These are phyloP conservation scores for Heliconius eleuchia DNA, from an alignment of 1,140 invertebrate genomes.

Conservation along the genomic window DNA sequence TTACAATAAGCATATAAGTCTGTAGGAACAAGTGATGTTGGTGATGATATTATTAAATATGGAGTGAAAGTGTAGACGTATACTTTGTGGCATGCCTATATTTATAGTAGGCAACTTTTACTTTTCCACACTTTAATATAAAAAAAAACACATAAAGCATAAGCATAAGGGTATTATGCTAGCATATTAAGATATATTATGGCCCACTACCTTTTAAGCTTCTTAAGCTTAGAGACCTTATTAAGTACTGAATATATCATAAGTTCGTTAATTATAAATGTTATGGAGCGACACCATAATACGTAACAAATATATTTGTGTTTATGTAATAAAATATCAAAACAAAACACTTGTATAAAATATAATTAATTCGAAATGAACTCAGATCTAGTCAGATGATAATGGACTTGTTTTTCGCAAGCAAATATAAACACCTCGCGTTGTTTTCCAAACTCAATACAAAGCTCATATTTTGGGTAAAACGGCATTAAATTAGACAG, in stretches of 20 bases:
- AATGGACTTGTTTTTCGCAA: conserved; percentile 36
- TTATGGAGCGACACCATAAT: background rate
- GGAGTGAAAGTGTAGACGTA: too few relatives aligned
- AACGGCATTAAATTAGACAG: conserved; percentile 26
- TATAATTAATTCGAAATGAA: conserved; percentile 21
- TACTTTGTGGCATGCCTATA: too few relatives aligned
- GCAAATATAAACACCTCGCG: conserved; percentile 25
- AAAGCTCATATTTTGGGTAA: conserved; percentile 25
- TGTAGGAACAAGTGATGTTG: too few relatives aligned
- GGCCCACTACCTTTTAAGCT: background rate
- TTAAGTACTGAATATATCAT: background rate
- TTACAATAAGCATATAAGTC: too few relatives aligned
- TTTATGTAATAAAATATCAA: background rate
- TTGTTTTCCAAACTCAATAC: conserved; percentile 41
- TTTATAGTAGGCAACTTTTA: too few relatives aligned
- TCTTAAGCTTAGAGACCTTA: background rate
- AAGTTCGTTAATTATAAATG: background rate
- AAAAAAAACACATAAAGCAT: background rate
- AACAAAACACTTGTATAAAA: background rate
- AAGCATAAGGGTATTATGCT: too few relatives aligned
- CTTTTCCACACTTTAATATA: background rate
- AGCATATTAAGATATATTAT: background rate
- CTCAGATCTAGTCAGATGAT: conserved; percentile 28
- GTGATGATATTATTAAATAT: too few relatives aligned
- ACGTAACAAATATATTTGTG: background rate